Conservation (phyloP, 2,797 vertebrate genomes). For the Rousettus madagascariensis region DNA sequence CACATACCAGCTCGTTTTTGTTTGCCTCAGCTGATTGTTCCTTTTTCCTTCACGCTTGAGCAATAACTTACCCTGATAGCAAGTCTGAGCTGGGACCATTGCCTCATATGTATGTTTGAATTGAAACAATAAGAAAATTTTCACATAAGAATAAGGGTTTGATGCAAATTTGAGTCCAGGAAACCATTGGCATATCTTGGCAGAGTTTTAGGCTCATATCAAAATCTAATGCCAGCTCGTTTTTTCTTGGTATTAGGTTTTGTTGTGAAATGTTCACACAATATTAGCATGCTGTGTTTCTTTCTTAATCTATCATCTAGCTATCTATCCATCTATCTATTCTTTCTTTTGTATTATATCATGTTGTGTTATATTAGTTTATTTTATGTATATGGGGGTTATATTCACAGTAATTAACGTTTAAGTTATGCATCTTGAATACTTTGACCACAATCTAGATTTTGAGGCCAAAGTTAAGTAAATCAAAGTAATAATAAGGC, state of each 20-base stretch:
- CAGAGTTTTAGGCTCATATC: constrained; percentile 71
- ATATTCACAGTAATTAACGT: constrained; percentile 11
- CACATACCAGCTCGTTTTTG: not conserved
- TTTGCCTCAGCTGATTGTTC: not conserved
- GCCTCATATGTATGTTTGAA: not conserved
- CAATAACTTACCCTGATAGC: not conserved
- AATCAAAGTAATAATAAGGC: not conserved
- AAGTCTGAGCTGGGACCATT: not conserved
- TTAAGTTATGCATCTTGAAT: constrained; percentile 50
- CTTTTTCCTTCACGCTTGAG: not conserved
- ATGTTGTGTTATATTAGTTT: constrained; percentile 13
- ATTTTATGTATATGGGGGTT: not conserved
- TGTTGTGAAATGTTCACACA: constrained; percentile 69
- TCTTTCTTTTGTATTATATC: not conserved
- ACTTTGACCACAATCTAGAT: constrained; percentile 64
- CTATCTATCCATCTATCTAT: not conserved
- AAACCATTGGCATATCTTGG: not conserved
- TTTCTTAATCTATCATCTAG: not conserved
- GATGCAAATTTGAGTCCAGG: constrained; percentile 10
- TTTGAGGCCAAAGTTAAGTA: constrained; percentile 36
- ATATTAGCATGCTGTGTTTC: constrained; percentile 57
- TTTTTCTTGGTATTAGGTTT: constrained; percentile 63
- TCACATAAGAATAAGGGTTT: not conserved
- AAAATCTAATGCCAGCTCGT: constrained; percentile 53
- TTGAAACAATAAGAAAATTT: constrained; percentile 31